phyloP scores from a whole-genome alignment of 1,140 invertebrate species.

The Varroa destructor region DNA sequence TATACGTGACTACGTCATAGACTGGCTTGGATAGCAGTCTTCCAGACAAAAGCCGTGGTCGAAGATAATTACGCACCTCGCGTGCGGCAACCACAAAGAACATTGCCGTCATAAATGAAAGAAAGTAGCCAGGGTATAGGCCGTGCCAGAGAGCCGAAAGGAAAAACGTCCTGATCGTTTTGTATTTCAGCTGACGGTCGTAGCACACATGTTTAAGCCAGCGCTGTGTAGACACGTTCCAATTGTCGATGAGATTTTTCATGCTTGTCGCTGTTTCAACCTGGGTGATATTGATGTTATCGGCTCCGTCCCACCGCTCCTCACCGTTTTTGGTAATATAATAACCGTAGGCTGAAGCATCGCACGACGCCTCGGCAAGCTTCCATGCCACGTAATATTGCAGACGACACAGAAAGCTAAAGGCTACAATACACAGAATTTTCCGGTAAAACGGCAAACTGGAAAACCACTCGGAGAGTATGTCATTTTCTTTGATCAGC shows the following conservation, averaged over 20 bases:
- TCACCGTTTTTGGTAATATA: slow-evolving; percentile 49
- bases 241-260: slow-evolving; percentile 60
- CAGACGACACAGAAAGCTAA: no score
- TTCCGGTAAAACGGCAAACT: no score
- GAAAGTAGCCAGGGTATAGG: slow-evolving; percentile 91
- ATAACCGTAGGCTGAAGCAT: slow-evolving; percentile 81
- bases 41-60: slow-evolving; percentile 56
- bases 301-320: slow-evolving; percentile 65
- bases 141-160: slow-evolving; percentile 92
- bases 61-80: slow-evolving; percentile 54
- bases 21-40: slow-evolving; percentile 41
- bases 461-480: no score
- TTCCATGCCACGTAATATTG: slow-evolving; percentile 15
- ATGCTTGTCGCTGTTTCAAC: slow-evolving; percentile 65
- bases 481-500: no score
- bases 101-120: slow-evolving; percentile 76
- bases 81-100: slow-evolving; percentile 70
- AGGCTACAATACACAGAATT: no score
- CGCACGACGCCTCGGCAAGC: slow-evolving; percentile 75
- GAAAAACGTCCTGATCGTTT: slow-evolving; percentile 55
- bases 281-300: slow-evolving; percentile 71
- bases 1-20: slow-evolving; percentile 41
- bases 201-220: slow-evolving; percentile 78
- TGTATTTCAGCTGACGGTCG: slow-evolving; percentile 50
- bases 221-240: slow-evolving; percentile 83